Percentiles rank a stretch among this genome's conserved stretches.
Conservation (phyloP, 2,113 vertebrate genomes). For the Percopsis transmontana region DNA sequence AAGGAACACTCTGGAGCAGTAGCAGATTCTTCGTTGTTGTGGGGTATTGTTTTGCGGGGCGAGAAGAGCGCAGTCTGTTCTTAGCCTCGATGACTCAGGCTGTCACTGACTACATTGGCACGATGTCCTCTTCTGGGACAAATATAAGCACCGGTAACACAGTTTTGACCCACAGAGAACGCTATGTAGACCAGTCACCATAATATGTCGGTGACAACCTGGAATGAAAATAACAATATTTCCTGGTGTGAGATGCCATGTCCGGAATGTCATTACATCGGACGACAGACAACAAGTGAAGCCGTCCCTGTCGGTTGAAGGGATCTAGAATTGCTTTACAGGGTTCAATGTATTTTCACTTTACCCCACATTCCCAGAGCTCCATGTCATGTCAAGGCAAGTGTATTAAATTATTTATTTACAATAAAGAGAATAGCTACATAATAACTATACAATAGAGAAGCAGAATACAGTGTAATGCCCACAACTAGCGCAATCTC, state of each 20-base stretch:
- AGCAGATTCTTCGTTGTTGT: slow-evolving; percentile 21
- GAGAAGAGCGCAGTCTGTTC: slow-evolving; percentile 46
- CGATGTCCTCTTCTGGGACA: slow-evolving; percentile 16
- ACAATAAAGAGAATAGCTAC: too few species aligned
- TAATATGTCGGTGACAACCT: neutral
- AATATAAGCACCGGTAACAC: neutral
- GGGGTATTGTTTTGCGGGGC: slow-evolving; percentile 42
- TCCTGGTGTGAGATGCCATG: neutral
- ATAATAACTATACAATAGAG: too few species aligned
- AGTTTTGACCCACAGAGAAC: neutral
- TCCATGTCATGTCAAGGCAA: too few species aligned
- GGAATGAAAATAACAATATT: neutral
- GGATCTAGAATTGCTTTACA: neutral
- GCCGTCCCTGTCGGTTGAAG: neutral
- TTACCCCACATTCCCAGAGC: too few species aligned
- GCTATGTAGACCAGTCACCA: neutral
- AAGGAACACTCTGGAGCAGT: slow-evolving; percentile 9
- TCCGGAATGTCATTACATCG: neutral
- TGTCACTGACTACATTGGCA: slow-evolving; percentile 56
- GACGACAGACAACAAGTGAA: neutral
- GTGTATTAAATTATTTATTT: too few species aligned
- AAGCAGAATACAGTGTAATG: too few species aligned
- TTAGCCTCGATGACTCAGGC: slow-evolving; percentile 61
- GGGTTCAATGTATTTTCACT: too few species aligned
- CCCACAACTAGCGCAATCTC: too few species aligned